Percentiles rank a stretch among this genome's conserved stretches.
Conservation (phyloP, 2,113 vertebrate species). For the Columba janthina region DNA sequence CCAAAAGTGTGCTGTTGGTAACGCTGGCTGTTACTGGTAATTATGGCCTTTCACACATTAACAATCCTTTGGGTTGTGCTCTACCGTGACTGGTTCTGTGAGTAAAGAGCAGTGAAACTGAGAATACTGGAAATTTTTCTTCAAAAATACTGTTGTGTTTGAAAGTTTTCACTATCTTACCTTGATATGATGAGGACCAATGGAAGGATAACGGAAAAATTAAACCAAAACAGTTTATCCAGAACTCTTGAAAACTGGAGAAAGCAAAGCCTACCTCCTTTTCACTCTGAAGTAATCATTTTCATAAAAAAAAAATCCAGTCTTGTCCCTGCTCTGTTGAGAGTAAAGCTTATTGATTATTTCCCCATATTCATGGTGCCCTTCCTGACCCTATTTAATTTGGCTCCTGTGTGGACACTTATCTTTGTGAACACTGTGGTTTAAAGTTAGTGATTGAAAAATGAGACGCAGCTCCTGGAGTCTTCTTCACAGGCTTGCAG, state of each 20-base stretch:
- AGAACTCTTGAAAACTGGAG: neutral
- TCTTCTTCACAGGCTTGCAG: neutral
- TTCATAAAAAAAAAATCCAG: neutral
- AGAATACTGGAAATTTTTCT: neutral
- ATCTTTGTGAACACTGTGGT: conserved; percentile 23
- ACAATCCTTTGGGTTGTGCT: neutral
- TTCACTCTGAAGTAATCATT: neutral
- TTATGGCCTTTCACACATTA: conserved; percentile 8
- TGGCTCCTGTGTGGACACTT: conserved; percentile 12
- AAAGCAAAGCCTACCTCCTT: neutral
- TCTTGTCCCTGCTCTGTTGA: neutral
- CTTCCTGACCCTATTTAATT: conserved; percentile 53
- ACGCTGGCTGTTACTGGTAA: neutral
- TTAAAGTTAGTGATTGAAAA: conserved; percentile 32
- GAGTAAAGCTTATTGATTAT: conserved; percentile 32
- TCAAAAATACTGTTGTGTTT: neutral
- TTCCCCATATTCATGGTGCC: neutral
- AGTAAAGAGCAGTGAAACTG: neutral
- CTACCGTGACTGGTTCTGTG: neutral
- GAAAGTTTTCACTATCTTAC: neutral
- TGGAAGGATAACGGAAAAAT: neutral
- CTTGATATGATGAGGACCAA: neutral
- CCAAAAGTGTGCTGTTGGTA: neutral
- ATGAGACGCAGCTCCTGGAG: neutral
- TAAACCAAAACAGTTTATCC: accelerated